A percentile compares a stretch with the other conserved stretches of the same genome.
These are phyloP conservation scores for Strigamia crassipes DNA, from an alignment of 2,888 invertebrate genomes.

Conservation along the genomic window DNA sequence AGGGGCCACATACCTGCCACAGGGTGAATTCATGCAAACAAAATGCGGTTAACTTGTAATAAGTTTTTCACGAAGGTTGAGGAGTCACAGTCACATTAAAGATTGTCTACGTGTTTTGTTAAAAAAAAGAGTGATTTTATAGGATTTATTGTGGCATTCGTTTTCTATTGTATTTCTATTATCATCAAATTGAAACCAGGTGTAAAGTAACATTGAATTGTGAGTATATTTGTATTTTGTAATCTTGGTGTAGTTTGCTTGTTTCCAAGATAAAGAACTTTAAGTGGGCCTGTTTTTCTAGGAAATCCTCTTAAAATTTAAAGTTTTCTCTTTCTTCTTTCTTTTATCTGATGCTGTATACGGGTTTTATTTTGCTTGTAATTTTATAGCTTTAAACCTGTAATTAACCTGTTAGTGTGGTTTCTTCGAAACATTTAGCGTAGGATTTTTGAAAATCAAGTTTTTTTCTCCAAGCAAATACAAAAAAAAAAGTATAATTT, in stretches of 20 bases:
- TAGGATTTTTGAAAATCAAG: neutral
- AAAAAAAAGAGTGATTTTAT: neutral
- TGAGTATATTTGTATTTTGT: constrained; percentile 1
- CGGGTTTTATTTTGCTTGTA: neutral
- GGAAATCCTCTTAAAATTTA: neutral
- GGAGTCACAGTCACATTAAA: neutral
- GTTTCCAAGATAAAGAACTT: constrained; percentile 13
- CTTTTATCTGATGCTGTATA: neutral
- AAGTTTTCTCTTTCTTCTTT: neutral
- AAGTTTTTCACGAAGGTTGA: neutral
- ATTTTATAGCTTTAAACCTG: constrained; percentile 36
- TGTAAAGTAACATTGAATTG: constrained; percentile 12
- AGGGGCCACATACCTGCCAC: constrained; percentile 32
- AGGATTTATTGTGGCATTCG: neutral
- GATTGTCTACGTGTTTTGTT: neutral
- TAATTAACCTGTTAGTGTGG: neutral
- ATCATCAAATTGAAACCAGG: neutral
- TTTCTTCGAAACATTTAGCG: neutral
- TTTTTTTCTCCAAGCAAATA: neutral
- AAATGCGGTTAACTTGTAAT: constrained; percentile 36
- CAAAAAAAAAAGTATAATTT: neutral
- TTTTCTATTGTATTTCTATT: constrained; percentile 6
- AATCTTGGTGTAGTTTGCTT: constrained; percentile 29
- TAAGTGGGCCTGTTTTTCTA: neutral
- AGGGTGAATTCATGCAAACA: constrained; percentile 28